Percentiles rank a stretch among this genome's conserved stretches.
Evolutionary conservation across 2,797 vertebrate genomes (phyloP).

Genomic region (Siniperca obscura): DNA sequence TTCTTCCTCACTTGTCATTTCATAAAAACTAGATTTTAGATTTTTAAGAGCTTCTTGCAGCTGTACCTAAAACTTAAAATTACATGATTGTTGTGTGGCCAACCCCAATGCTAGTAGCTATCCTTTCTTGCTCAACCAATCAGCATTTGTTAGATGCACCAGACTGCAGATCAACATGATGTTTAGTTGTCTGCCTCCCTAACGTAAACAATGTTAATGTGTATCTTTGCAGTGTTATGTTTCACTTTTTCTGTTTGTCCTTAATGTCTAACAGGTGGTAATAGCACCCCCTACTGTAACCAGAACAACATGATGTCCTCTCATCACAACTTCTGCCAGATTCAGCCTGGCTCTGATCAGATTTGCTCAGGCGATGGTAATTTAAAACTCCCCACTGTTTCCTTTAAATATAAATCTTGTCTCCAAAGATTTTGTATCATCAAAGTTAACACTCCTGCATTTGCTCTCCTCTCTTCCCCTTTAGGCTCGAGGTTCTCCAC

Average conservation of each 20-base stretch:
- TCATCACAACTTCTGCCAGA: constrained; percentile 87
- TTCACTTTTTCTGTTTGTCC: constrained; percentile 13
- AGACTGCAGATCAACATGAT: not conserved
- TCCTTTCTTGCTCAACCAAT: not conserved
- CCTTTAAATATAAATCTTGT: not conserved
- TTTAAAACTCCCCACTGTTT: constrained; percentile 1
- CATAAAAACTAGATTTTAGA: not conserved
- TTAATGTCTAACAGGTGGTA: constrained; percentile 82
- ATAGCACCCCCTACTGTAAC: constrained; percentile 88
- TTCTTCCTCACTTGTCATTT: not conserved
- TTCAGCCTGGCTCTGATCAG: constrained; percentile 82
- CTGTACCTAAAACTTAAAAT: constrained; percentile 3
- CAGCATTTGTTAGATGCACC: not conserved
- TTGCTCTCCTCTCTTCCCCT: not conserved
- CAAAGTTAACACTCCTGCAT: not conserved
- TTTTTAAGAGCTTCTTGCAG: not conserved
- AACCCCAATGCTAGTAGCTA: not conserved
- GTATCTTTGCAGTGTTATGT: not conserved
- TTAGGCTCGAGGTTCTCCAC: constrained; percentile 93
- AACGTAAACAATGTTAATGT: not conserved
- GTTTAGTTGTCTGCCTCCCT: not conserved
- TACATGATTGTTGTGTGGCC: not conserved
- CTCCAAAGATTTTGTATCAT: not conserved
- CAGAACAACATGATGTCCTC: constrained; percentile 89
- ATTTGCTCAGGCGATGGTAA: constrained; percentile 88